Evolutionary conservation across 2,113 vertebrate genomes (phyloP).

Genomic region (Rhipidura dahli): DNA sequence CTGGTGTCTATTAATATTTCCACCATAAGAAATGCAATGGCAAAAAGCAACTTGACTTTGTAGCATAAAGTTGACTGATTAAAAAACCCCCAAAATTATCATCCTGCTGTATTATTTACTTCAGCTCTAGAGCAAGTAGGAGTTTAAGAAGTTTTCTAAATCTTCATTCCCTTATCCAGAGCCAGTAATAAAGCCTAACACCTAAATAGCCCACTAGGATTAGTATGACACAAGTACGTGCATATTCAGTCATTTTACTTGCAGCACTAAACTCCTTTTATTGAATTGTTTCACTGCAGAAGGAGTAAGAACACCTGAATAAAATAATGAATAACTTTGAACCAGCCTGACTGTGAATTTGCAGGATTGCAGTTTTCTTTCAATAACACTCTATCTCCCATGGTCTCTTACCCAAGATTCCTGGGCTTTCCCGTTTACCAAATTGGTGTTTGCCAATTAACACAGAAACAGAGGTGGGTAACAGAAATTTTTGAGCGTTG

Average conservation of each 20-base stretch:
- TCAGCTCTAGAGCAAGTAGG: not conserved
- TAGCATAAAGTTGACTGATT: not conserved
- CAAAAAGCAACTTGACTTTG: not conserved
- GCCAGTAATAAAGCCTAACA: not conserved
- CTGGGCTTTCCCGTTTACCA: not conserved
- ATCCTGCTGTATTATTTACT: not conserved
- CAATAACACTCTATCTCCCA: not conserved
- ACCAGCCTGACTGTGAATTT: not conserved
- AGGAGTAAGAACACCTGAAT: not conserved
- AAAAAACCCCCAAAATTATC: not conserved
- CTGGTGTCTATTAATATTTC: not conserved
- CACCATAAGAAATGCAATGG: not conserved
- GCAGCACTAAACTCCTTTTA: not conserved
- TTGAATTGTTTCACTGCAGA: not conserved
- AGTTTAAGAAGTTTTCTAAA: not conserved
- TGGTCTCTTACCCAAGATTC: not conserved
- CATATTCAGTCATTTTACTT: not conserved
- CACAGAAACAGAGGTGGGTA: not conserved
- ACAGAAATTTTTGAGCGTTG: not conserved
- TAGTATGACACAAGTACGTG: not conserved
- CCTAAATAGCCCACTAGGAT: not conserved
- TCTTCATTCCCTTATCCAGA: not conserved
- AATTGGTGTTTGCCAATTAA: not conserved
- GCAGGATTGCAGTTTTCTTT: not conserved
- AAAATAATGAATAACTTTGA: not conserved